Base-by-base conservation (phyloP, 2,113 vertebrate genomes). In the Anoplopoma fimbria region DNA sequence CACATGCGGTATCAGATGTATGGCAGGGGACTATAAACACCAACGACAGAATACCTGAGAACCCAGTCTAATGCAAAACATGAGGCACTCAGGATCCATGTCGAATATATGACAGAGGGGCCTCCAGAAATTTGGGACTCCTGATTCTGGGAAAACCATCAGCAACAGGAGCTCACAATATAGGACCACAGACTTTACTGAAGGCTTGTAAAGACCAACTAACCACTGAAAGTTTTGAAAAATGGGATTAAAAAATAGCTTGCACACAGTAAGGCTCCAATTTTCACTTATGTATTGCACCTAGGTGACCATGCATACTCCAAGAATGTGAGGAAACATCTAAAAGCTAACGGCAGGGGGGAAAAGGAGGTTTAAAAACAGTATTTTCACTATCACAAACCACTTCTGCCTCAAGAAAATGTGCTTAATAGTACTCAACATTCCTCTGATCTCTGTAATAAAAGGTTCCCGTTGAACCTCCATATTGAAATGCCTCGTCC, bases 401-500 rank as follows among this genome's bases (percentile, higher is more conserved):
- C 9, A 5, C 25, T 27, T 51, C 4, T 60, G 23, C 36, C 13
- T 0, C 31, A 29, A 67, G 33, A 17, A 71, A 25, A n/a, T 42
- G 13, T n/a, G 10, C n/a, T 17, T 25, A 10, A 53, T 51, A 42
- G 36, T 38, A 17, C 19, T 34, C 27, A 23, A 4, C 31, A 23
- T 29, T 10, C 62, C 34, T n/a, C 6, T 63, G 64, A 36, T 73
- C 60, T 12, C 45, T 36, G 60, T 40, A 79, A 79, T 65, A 40
- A 78, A 40, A 61, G 38, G 21, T 72, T 38, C 75, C 79, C 62
- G 33, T 14, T 84, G 49, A 90, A 77, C 74, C 25, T 17, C 33
- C 64, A 23, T 33, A 60, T 79, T 86, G 81, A 89, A 88, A 82
- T 69, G 29, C 62, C 79, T 78, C 34, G 67, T 86, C 79, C 82